Evolutionary conservation across 2,888 invertebrate species (phyloP).

Genomic region (Polymixis flavicincta): DNA sequence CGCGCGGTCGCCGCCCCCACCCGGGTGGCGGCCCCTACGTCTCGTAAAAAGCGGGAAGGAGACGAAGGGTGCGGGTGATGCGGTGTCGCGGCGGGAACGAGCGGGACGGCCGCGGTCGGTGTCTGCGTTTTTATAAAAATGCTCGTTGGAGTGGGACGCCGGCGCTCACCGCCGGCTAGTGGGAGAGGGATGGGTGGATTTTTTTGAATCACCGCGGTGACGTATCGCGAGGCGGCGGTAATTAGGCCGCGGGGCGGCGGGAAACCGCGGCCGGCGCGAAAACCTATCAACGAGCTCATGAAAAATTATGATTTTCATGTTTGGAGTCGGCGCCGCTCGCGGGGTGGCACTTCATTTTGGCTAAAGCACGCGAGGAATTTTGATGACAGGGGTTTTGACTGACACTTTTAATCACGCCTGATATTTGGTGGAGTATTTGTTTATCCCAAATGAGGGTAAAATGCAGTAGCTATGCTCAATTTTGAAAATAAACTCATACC

Average conservation of each 20-base stretch:
- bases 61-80: constrained; percentile 88
- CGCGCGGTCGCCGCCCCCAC: constrained; percentile 90
- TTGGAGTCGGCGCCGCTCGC: constrained; percentile 78
- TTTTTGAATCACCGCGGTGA: constrained; percentile 89
- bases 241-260: constrained; percentile 90
- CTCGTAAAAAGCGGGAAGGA: constrained; percentile 91
- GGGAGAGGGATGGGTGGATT: constrained; percentile 88
- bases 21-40: constrained; percentile 89
- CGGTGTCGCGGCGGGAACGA: constrained; percentile 86
- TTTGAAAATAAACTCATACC: neutral
- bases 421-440: constrained; percentile 62
- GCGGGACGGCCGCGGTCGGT: constrained; percentile 89
- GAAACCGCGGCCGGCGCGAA: constrained; percentile 89
- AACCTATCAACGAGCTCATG: constrained; percentile 91
- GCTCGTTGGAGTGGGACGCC: constrained; percentile 84
- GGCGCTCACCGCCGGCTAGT: constrained; percentile 72
- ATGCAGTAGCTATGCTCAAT: neutral
- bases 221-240: constrained; percentile 89
- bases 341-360: constrained; percentile 84
- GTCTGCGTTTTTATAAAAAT: constrained; percentile 91
- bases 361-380: constrained; percentile 80
- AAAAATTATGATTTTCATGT: constrained; percentile 90
- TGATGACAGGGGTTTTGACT: constrained; percentile 73
- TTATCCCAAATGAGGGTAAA: constrained; percentile 16
- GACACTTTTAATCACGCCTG: constrained; percentile 71